A percentile compares a stretch with the other conserved stretches of the same genome.
Evolutionary conservation across 1,140 invertebrate genomes (phyloP).

Genomic region (Drosophila tropicalis): DNA sequence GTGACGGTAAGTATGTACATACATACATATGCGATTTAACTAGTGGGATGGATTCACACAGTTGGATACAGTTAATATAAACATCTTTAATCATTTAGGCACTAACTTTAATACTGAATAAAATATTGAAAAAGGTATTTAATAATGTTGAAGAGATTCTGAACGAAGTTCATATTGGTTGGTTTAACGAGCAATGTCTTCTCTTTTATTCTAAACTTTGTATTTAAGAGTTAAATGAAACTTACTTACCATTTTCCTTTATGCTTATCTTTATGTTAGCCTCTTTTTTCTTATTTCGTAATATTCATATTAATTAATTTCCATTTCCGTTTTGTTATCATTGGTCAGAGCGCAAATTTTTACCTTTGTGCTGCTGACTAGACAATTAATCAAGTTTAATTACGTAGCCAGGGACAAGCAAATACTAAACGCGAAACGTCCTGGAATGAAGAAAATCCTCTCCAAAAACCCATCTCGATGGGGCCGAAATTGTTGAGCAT

Average conservation of each 20-base stretch:
- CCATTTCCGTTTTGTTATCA: slow-evolving; percentile 79
- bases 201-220: not conserved
- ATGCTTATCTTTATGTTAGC: not conserved
- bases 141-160: no score
- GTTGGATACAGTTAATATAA: no score
- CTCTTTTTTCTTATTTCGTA: slow-evolving; percentile 27
- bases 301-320: slow-evolving; percentile 75
- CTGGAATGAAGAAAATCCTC: slow-evolving; percentile 9
- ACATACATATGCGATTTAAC: no score
- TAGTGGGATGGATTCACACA: no score
- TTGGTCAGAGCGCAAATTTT: slow-evolving; percentile 66
- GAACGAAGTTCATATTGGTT: no score
- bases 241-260: not conserved
- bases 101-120: no score
- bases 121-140: no score
- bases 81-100: no score
- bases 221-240: not conserved
- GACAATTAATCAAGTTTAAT: slow-evolving; percentile 81
- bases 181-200: no score
- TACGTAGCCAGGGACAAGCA: slow-evolving; percentile 43
- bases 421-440: slow-evolving; percentile 27
- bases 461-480: slow-evolving; percentile 32
- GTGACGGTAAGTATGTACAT: slow-evolving; percentile 10
- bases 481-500: slow-evolving; percentile 58
- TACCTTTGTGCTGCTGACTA: slow-evolving; percentile 72